phyloP scores from a whole-genome alignment of 2,888 invertebrate species.

The Diaprepes abbreviatus region DNA sequence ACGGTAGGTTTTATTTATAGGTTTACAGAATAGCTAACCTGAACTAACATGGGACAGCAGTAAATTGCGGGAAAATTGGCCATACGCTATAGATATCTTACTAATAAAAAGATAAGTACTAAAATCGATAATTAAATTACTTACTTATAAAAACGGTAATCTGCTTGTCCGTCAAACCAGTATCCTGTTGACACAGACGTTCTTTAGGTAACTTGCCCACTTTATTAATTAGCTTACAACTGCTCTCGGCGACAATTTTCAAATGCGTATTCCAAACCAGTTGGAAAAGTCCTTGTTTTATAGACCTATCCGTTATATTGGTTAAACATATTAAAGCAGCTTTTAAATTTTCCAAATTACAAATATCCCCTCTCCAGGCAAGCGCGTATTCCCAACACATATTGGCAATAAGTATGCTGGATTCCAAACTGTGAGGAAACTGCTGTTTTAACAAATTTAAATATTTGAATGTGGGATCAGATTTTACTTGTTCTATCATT shows the following conservation, averaged over 20 bases:
- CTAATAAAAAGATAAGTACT: no score
- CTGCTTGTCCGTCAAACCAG: conserved; percentile 78
- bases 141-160: conserved; percentile 69
- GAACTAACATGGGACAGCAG: no score
- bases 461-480: conserved; percentile 72
- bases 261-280: conserved; percentile 92
- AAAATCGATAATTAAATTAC: no score
- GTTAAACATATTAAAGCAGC: conserved; percentile 80
- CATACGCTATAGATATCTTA: no score
- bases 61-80: no score
- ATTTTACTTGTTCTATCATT: conserved; percentile 51
- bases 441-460: conserved; percentile 78
- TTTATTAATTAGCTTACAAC: conserved; percentile 83
- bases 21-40: no score
- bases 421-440: conserved; percentile 88
- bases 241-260: conserved; percentile 82
- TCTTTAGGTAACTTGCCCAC: conserved; percentile 89
- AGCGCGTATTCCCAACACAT: conserved; percentile 94
- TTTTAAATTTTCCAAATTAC: conserved; percentile 75
- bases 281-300: conserved; percentile 85
- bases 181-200: conserved; percentile 82
- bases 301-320: conserved; percentile 75
- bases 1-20: no score
- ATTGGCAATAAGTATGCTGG: conserved; percentile 85
- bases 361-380: conserved; percentile 86